Base-by-base conservation (phyloP, 2,797 vertebrate genomes). In the Pseudomugil tenellus region DNA sequence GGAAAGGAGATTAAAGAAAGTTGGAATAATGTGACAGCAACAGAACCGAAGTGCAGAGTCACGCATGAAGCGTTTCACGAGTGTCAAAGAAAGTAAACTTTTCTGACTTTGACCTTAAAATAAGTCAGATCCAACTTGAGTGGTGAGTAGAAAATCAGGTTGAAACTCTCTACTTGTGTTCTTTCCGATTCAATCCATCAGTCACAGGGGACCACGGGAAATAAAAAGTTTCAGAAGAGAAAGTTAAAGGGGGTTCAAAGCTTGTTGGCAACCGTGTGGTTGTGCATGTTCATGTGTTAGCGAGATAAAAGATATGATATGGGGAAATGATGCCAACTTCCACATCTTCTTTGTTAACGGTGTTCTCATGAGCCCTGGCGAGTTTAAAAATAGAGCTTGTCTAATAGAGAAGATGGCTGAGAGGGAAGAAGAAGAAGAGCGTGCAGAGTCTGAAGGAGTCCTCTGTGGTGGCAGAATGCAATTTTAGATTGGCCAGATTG, bases 401-500 rank as follows among this genome's bases (percentile, higher is more conserved):
- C 84, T 85, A 90, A 91, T 89, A 80, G 85, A 89, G 85, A 83
- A 74, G 81, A 82, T 77, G 89, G 84, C 86, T 87, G 71, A 78
- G 65, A 85, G 86, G 87, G 87, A 70, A 74, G 74, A 63, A 58
- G 80, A 75, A 74, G 10, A 28, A 71, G 64, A 74, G 75, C 26
- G 69, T 70, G 65, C 68, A 28, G 69, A 78, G 75, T 67, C 79
- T 59, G 59, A 59, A 83, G 68, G 79, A 88, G 79, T 79, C 86
- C 88, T 89, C 84, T 46, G 80, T 81, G 87, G 83, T 76, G 62
- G 69, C 70, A 77, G 82, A 89, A 91, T 80, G 85, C 86, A 92
- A 93, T 92, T 92, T 93, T 87, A 92, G 82, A 92, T 89, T 72
- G 88, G 76, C 81, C 81, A 89, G 92, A 93, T 93, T 93, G 90